Evolutionary conservation across 2,888 invertebrate species (phyloP), one percentile per base, ranked within the genome.

Genomic region (Troides oblongomaculatus): DNA sequence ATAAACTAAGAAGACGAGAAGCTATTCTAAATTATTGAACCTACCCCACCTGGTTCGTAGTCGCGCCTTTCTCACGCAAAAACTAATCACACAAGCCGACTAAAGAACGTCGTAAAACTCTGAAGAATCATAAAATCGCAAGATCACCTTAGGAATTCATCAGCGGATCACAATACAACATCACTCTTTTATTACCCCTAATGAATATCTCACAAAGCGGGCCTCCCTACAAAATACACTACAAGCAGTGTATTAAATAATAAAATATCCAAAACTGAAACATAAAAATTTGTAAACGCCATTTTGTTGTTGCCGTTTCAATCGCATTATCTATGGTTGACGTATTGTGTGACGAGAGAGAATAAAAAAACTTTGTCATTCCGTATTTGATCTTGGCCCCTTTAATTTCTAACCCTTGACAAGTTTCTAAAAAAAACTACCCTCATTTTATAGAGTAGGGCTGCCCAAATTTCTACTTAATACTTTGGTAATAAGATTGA

Each of bases 251-350:
- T 87, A 89, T 89, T 85, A 90, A 90, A 90, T 85, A 87, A 89
- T 87, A 87, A 88, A 88, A 79, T 83, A 86, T 87, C 74, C 39
- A 53, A 84, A 86, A 80, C 81, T 77, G 74, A 80, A 81, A 84
- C 85, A 87, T 89, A 87, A 91, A 90, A 91, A 90, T 89, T 90
- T 90, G 90, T 91, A 88, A 88, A 86, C 85, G 82, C 73, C 74
- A 72, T 79, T 82, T 85, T 84, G 84, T 85, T 62, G 69, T 77
- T 74, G 63, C 73, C 72, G 69, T 68, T 75, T 76, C 67, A 70
- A 70, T 80, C 75, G 70, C 75, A 77, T 84, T 82, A 83, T 84
- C 79, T 83, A 79, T 79, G 81, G 80, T 80, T 79, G 78, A 82
- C 76, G 78, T 81, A 81, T 85, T 82, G 85, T 86, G 85, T 84